Percentiles rank a stretch among this genome's conserved stretches.
These are phyloP conservation scores for Scaptomyza cyrtandrae DNA, from an alignment of 2,888 invertebrate species.

Conservation along the genomic window DNA sequence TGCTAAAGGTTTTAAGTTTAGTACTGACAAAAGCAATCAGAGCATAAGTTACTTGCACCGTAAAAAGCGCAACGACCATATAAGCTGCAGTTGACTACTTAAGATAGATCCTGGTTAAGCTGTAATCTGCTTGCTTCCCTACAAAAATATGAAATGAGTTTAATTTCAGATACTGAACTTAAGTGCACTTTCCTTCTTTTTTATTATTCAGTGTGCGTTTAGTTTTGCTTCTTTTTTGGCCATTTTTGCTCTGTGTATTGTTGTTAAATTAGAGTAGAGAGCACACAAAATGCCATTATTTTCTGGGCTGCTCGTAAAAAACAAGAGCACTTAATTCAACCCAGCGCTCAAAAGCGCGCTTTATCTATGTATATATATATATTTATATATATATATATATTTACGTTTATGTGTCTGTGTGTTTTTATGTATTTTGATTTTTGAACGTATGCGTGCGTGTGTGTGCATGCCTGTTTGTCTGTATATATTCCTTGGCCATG, in stretches of 20 bases:
- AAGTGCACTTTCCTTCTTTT: conserved; percentile 8
- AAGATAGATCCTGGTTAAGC: background rate
- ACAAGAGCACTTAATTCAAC: conserved; percentile 56
- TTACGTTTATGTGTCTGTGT: conserved; percentile 6
- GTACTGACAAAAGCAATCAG: background rate
- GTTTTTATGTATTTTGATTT: conserved; percentile 5
- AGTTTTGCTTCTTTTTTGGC: conserved; percentile 4
- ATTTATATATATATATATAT: conserved; percentile 21
- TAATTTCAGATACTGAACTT: background rate
- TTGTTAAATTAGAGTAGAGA: conserved; percentile 45
- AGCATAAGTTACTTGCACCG: conserved; percentile 5
- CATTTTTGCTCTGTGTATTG: conserved; percentile 40
- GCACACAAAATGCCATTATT: conserved; percentile 61
- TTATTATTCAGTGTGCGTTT: conserved; percentile 3
- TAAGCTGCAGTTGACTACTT: conserved; percentile 3
- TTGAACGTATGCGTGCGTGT: background rate
- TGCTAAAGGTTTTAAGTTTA: background rate
- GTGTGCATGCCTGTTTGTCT: conserved; percentile 23
- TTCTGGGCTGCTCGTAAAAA: conserved; percentile 59
- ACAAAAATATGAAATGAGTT: background rate
- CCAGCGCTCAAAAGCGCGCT: conserved; percentile 44
- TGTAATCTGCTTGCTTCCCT: conserved; percentile 8
- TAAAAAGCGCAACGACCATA: background rate
- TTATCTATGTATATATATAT: conserved; percentile 23
- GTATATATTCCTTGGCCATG: conserved; percentile 43